Conservation (phyloP, 1,140 invertebrate genomes). For the Stratiolaelaps scimitus region DNA sequence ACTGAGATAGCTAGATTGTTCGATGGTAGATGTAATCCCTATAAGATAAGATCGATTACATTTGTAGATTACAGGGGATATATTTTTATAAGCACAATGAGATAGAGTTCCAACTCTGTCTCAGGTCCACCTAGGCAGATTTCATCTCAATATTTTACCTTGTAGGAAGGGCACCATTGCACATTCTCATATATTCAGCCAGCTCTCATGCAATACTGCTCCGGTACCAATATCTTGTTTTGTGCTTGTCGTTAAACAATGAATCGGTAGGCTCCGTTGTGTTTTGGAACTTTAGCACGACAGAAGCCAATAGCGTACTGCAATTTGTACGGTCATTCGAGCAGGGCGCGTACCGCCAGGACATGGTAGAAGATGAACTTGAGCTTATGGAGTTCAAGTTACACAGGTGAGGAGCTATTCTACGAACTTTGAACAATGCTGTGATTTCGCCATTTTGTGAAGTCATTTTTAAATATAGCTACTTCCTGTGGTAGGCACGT, state of each 20-base stretch:
- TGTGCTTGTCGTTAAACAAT: conserved; percentile 48
- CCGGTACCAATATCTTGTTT: background rate
- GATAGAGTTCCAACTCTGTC: too few relatives aligned
- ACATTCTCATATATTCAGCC: too few relatives aligned
- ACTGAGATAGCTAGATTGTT: background rate
- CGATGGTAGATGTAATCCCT: too few relatives aligned
- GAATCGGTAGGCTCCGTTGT: conserved; percentile 55
- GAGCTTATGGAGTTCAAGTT: conserved; percentile 71
- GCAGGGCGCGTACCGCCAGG: conserved; percentile 52
- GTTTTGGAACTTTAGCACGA: conserved; percentile 78
- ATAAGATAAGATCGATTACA: too few relatives aligned
- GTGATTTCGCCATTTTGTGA: too few relatives aligned
- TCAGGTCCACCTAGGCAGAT: too few relatives aligned
- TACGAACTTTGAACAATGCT: too few relatives aligned
- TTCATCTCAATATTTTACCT: conserved; percentile 12
- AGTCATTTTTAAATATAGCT: background rate
- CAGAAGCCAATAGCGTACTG: conserved; percentile 55
- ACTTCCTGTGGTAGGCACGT: conserved; percentile 38
- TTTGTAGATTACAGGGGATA: too few relatives aligned
- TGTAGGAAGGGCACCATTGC: too few relatives aligned
- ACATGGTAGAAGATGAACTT: conserved; percentile 58
- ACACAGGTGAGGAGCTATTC: conserved; percentile 45
- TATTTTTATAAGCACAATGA: too few relatives aligned
- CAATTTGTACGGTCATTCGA: conserved; percentile 49
- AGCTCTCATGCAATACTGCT: too few relatives aligned